Base-by-base conservation (phyloP, 53 echinoderm and acorn worm species). In the Actinopyga echinites region DNA sequence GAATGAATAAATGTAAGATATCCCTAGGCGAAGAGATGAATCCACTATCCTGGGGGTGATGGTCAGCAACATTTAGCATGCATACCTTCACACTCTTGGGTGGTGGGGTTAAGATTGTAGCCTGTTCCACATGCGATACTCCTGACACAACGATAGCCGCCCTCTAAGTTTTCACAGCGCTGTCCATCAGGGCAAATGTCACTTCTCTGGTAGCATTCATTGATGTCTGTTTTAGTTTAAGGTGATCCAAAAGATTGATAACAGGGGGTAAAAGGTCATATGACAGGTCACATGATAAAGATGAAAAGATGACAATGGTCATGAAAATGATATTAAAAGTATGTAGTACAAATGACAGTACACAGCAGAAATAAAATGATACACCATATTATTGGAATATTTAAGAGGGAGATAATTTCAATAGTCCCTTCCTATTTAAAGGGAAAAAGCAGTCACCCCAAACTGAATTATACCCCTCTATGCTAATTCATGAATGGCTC, bases 91-190 rank as follows among this genome's bases (percentile, higher is more conserved):
- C 95, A 95, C 3, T 74, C 56, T 80, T 95, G 95, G 3, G 87
- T 89, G 12, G 43, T 21, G 8, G 89, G 59, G 69, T 95, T 83
- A 60, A 95, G 56, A 31, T 89, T 93, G 52, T 95, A 95, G 0
- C 95, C 95, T n/a, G 95, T 95, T 1, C 95, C 95, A 74, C 95
- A 95, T 8, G 93, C 79, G 19, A 64, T 62, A 30, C 71, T 87
- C 32, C 95, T 87, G 3, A 77, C 80, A 79, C 95, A 95, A 24
- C 81, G 65, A 56, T 71, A 95, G 55, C 89, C 71, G 10, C 95
- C 95, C 0, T 56, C 42, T 3, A 57, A 45, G 67, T 95, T 95
- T 22, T 93, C 93, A 75, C 95, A 95, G 0, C 93, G 87, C 29
- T 83, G 75, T 20, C 95, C 91, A 7, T 56, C 79, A 3, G 28